These are phyloP conservation scores for Typhlichthys eigenmanni DNA, from an alignment of 2,797 vertebrate species.

Conservation along the genomic window DNA sequence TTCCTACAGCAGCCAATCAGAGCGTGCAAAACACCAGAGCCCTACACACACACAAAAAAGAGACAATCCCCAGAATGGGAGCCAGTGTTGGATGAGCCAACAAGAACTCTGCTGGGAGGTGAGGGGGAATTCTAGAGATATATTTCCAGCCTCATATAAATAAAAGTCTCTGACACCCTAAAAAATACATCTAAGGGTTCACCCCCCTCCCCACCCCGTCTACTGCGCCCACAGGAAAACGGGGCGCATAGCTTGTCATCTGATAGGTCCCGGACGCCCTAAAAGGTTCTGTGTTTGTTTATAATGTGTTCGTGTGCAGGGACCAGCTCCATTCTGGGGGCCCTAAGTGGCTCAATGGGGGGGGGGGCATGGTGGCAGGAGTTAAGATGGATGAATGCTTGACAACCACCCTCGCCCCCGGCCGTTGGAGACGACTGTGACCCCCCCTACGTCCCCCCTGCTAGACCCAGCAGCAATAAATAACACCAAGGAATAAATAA, in stretches of 20 bases:
- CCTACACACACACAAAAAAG: conserved; percentile 2
- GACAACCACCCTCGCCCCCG: conserved; percentile 67
- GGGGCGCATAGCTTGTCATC: conserved; percentile 67
- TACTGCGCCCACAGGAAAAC: conserved; percentile 31
- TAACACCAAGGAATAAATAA: conserved; percentile 47
- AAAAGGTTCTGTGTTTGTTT: conserved; percentile 80
- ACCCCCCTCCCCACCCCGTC: conserved; percentile 2
- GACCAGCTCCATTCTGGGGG: conserved; percentile 47
- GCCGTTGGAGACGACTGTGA: conserved; percentile 54
- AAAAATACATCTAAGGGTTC: neutral
- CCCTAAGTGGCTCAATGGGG: conserved; percentile 61
- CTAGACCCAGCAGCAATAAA: neutral
- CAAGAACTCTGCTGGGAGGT: conserved; percentile 27
- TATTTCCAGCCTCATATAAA: conserved; percentile 30
- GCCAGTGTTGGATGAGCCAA: conserved; percentile 29
- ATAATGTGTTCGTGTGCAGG: conserved; percentile 67
- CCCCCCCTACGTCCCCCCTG: too few species aligned
- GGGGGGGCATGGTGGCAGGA: conserved; percentile 46
- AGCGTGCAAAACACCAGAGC: conserved; percentile 50
- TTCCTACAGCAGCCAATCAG: conserved; percentile 80
- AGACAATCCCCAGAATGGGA: conserved; percentile 19
- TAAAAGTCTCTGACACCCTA: conserved; percentile 40
- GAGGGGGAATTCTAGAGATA: conserved; percentile 14
- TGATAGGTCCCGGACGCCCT: conserved; percentile 61
- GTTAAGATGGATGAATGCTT: conserved; percentile 78